Base-by-base conservation (phyloP, 2,797 vertebrate species). In the Enteromius mattozi region DNA sequence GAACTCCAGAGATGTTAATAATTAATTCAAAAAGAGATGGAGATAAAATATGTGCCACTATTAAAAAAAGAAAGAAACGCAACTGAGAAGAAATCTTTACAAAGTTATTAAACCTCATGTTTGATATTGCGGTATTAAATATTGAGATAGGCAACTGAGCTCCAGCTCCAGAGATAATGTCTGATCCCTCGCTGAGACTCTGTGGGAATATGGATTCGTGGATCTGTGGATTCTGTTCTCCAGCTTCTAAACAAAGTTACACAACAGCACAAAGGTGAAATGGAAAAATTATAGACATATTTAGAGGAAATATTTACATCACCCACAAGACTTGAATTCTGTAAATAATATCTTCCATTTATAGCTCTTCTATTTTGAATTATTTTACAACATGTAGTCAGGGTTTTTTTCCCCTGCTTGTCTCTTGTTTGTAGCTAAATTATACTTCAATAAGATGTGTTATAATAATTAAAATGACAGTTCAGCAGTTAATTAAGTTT, bases 1-100 rank as follows among this genome's bases (percentile, higher is more conserved):
- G 89, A 84, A 78, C 89, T 89, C 88, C 79, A 59, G 85, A 88
- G 87, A 85, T 76, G 83, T 91, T 89, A 89, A 89, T 89, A 89
- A 89, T 90, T 30, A 86, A 92, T 89, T 69, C 40, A 37, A 87
- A 88, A 87, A 75, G 75, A 84, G 66, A 84, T 59, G 78, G 80
- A 69, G 61, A 87, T 86, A 59, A 87, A 92, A 90, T 89, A 89
- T 87, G 78, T 16, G n/a, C 10, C 14, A 2, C 24, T 13, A 47
- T 19, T 70, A 80, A 42, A 88, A 47, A 10, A 16, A 69, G 65
- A 66, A 33, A 87, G 45, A 7, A 30, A 49, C 45, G 17, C 5
- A n/a, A 63, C 30, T n/a, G 37, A n/a, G 70, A 68, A 59, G 49
- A 81, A 85, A 86, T 84, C 82, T 83, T 65, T 61, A 61, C 42